A percentile compares a stretch with the other conserved stretches of the same genome.
Conservation (phyloP, 35 echinoderm and acorn worm genomes). For the Heliocidaris tuberculata region DNA sequence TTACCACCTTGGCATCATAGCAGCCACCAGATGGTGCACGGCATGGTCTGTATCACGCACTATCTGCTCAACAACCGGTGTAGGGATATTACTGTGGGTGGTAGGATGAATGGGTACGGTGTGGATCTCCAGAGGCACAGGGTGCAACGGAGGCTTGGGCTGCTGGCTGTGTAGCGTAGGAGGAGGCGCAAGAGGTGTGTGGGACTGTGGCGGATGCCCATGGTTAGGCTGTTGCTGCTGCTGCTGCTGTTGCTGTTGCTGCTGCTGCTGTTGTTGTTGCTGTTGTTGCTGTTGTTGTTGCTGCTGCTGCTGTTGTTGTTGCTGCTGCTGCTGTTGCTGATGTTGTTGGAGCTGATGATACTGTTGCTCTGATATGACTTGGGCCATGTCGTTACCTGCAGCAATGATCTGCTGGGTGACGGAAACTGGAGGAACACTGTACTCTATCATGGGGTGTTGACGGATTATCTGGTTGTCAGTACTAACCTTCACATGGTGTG, state of each 20-base stretch:
- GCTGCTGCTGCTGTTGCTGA: neutral
- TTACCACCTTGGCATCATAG: conserved; percentile 44
- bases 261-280: neutral
- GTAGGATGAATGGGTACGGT: neutral
- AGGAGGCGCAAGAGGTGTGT: neutral
- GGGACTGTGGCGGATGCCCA: neutral
- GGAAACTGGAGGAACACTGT: conserved; percentile 30
- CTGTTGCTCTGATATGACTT: conserved; percentile 37
- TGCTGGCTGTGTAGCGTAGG: neutral
- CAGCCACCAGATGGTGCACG: conserved; percentile 40
- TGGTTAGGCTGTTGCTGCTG: neutral
- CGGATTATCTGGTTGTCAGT: conserved; percentile 19
- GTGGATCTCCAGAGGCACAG: conserved; percentile 28
- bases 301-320: conserved; percentile 9
- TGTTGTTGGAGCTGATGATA: conserved; percentile 12
- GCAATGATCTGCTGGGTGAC: conserved; percentile 44
- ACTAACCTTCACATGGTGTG: neutral
- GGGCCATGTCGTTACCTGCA: conserved; percentile 27
- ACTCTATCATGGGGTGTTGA: conserved; percentile 44
- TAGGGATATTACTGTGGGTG: conserved; percentile 12
- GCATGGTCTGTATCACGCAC: conserved; percentile 24
- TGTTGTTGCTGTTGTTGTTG: neutral
- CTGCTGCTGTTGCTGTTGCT: neutral
- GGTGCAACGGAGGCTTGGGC: conserved; percentile 16
- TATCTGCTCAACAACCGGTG: conserved; percentile 38